A percentile compares a stretch with the other conserved stretches of the same genome.
These are phyloP conservation scores for Bos javanicus DNA, from an alignment of 2,113 vertebrate species.

Conservation along the genomic window DNA sequence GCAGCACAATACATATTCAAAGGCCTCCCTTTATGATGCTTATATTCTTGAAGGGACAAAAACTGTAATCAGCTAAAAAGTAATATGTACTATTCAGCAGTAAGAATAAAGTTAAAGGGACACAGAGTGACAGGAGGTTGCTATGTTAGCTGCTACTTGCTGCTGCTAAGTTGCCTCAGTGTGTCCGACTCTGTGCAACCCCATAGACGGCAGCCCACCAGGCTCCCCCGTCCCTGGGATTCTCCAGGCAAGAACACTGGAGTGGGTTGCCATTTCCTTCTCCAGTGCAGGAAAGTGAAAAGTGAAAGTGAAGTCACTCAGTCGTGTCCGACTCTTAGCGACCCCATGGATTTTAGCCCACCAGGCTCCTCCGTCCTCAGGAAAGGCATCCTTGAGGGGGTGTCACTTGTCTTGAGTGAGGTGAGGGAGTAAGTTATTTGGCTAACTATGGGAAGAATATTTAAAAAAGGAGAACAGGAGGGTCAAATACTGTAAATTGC, in stretches of 20 bases:
- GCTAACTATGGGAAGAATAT: neutral
- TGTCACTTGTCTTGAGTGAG: neutral
- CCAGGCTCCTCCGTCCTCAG: neutral
- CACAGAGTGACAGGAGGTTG: neutral
- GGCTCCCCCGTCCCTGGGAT: too few relatives aligned
- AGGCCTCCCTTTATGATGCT: neutral
- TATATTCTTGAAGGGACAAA: neutral
- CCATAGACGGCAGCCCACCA: too few relatives aligned
- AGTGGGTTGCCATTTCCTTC: too few relatives aligned
- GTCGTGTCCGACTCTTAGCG: too few relatives aligned
- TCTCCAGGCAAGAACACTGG: too few relatives aligned
- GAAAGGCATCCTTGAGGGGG: neutral
- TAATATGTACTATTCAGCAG: neutral
- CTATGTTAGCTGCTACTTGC: neutral
- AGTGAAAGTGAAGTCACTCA: too few relatives aligned
- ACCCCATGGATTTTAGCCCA: too few relatives aligned
- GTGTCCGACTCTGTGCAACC: accelerated
- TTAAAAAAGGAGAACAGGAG: neutral
- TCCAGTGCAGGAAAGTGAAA: too few relatives aligned
- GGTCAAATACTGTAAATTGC: neutral
- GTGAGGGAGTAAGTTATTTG: neutral
- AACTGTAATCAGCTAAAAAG: neutral
- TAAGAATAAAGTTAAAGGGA: neutral
- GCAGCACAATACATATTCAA: neutral
- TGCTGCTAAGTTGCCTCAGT: too few relatives aligned